phyloP scores from a whole-genome alignment of 2,797 vertebrate genomes.

The Cyprinella venusta region DNA sequence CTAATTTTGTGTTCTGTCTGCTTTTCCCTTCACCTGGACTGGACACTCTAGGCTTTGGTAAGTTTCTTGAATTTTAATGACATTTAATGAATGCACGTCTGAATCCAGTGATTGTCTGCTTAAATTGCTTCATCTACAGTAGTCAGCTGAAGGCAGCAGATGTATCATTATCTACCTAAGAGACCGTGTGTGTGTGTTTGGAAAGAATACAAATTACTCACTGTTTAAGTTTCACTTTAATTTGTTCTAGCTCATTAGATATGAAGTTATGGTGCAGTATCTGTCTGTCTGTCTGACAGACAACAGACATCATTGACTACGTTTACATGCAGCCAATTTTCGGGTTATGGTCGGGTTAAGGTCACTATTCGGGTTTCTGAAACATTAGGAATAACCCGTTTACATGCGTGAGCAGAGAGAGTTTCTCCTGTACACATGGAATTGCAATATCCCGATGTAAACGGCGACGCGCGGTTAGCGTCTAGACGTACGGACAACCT shows the following conservation, averaged over 20 bases:
- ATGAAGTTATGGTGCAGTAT: not conserved
- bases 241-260: not conserved
- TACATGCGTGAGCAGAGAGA: no score
- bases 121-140: not conserved
- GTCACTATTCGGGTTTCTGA: no score
- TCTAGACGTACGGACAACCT: no score
- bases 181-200: no score
- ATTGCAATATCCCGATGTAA: no score
- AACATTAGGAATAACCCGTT: no score
- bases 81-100: not conserved
- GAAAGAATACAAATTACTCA: not conserved
- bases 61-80: conserved; percentile 64
- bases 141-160: not conserved
- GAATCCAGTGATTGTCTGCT: not conserved
- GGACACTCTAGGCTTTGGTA: conserved; percentile 90
- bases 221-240: not conserved
- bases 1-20: conserved; percentile 69
- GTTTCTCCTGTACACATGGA: no score
- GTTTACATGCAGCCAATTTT: no score
- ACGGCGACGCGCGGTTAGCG: no score
- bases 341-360: no score
- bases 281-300: no score
- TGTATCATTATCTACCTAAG: not conserved
- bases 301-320: no score
- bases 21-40: conserved; percentile 59